Evolutionary conservation across 2,888 invertebrate species (phyloP), one percentile per base, ranked within the genome.

Genomic region (Acronicta aceris): DNA sequence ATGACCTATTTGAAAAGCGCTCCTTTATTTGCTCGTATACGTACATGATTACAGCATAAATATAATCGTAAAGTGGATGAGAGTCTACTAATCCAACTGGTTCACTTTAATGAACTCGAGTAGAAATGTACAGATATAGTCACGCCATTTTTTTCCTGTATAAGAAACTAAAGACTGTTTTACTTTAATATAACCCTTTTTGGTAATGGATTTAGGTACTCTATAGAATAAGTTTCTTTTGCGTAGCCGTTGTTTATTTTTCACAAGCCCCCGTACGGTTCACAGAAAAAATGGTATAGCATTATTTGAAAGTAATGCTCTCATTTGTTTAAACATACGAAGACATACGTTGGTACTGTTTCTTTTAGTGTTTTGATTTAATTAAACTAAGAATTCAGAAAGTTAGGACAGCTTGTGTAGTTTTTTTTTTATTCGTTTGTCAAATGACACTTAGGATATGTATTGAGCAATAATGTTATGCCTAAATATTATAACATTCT

Each of bases 1-100:
- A 81, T 81, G 84, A 74, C 80, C 83, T 71, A 80, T 83, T 84
- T 79, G 78, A 78, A 79, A 68, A 71, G 71, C 75, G 62, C 65
- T 66, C 74, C 74, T 73, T 78, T 75, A 70, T 65, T 66, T 58
- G 50, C 55, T 65, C 54, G 53, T 65, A 53, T 73, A 74, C n/a
- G n/a, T n/a, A n/a, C 66, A 72, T 61, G 59, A 41, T 43, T 62
- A 59, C 41, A 43, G 25, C 51, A 60, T 41, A 50, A 38, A 38
- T 64, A 51, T 75, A 69, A 66, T 48, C 46, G 53, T 53, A 48
- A 59, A 65, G 46, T 73, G 21, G 45, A 58, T 54, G 40, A 62
- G 51, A 40, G 53, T 58, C 42, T 48, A 61, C 57, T 56, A 55
- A 66, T 51, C 59, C 27, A 45, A 52, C 46, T 40, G 21, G 38